These are phyloP conservation scores for Cercopithecus neglectus DNA, from an alignment of 2,797 vertebrate species.

Conservation along the genomic window DNA sequence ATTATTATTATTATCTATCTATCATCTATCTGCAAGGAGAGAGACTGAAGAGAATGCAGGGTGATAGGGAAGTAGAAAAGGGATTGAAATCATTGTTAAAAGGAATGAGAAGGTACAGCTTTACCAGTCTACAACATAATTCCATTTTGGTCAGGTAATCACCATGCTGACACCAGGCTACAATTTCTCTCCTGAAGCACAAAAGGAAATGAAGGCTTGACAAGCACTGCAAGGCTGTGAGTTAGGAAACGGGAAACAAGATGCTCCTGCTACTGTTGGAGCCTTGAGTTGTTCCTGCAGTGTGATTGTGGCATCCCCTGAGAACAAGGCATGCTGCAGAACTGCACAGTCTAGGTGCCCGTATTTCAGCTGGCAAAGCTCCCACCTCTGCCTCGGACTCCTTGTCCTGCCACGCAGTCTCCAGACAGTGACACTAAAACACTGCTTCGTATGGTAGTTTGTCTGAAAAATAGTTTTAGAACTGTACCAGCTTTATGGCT, in stretches of 20 bases:
- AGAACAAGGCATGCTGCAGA: neutral
- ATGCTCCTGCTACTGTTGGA: neutral
- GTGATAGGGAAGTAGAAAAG: neutral
- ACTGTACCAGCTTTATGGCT: constrained; percentile 1
- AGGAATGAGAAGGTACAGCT: neutral
- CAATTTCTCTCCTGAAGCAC: constrained; percentile 12
- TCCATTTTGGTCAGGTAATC: neutral
- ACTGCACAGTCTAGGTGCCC: neutral
- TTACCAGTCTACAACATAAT: neutral
- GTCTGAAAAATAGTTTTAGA: constrained; percentile 37
- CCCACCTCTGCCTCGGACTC: neutral
- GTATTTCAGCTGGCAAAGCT: neutral
- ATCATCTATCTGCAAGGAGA: neutral
- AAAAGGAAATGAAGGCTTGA: neutral
- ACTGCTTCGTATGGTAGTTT: neutral
- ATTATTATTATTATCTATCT: no score
- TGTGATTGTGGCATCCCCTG: constrained; percentile 1
- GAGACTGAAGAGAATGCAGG: neutral
- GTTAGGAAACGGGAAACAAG: constrained; percentile 29
- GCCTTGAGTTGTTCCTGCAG: constrained; percentile 5
- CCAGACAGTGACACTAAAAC: constrained; percentile 22
- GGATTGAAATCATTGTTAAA: neutral
- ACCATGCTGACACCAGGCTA: neutral
- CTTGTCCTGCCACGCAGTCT: neutral
- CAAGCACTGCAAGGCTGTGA: neutral